Base-by-base conservation (phyloP, 2,888 invertebrate species). In the Phaonia tiefii region DNA sequence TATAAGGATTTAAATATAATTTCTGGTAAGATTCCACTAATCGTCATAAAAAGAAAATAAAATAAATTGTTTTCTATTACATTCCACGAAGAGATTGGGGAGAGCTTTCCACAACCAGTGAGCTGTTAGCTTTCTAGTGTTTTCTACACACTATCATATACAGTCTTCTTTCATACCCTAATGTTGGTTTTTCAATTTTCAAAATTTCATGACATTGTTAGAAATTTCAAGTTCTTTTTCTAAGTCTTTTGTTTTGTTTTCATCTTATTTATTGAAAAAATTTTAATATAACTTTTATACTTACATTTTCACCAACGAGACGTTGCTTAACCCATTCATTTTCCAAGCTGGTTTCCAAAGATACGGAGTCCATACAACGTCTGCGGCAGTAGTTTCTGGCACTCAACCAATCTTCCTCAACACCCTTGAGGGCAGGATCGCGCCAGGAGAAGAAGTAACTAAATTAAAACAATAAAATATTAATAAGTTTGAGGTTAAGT, bases 371-470 rank as follows among this genome's bases (percentile, higher is more conserved):
- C 97, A 97, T 97, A 91, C 97, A 97, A 78, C 96, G 94, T 91
- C 95, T 94, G 81, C 97, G 93, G 91, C 97, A 97, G 91, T 93
- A 96, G 90, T 97, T 97, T 87, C 97, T 93, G 22, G 94, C 96
- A 60, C 94, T 94, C 84, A 97, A 91, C 97, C 97, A 97, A 91
- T 97, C 96, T 85, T 95, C 93, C 89, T 96, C 95, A 63, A 94
- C 94, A 25, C 94, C 94, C 82, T 93, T 93, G 39, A 95, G 93
- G 22, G 93, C 93, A 3, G 94, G 94, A 87, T 96, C 96, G 78
- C 95, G 93, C 96, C 96, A 96, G 51, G 96, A 96, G 92, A 96
- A 97, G 92, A 96, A 96, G 90, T 97, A 97, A 66, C 96, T 96
- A 88, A 93, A 94, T 94, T 93, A 94, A 93, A 89, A 39, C 85